Conservation (phyloP, 2,888 invertebrate genomes). For the Abrostola tripartita region DNA sequence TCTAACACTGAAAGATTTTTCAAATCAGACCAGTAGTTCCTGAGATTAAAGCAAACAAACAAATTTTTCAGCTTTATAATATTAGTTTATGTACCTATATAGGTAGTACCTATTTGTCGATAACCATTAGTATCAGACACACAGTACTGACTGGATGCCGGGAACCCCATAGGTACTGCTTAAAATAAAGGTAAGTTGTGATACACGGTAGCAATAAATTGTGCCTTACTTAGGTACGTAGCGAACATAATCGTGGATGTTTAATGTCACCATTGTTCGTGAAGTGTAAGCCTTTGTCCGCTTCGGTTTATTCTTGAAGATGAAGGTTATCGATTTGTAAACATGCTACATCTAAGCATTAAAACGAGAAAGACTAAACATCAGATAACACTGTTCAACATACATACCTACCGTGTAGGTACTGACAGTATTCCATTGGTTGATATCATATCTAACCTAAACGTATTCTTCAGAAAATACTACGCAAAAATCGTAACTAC, state of each 20-base stretch:
- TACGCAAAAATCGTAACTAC: too few relatives aligned
- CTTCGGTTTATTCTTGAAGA: conserved; percentile 42
- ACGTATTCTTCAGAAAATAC: too few relatives aligned
- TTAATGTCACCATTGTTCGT: conserved; percentile 53
- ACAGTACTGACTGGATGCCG: background rate
- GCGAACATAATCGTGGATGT: conserved; percentile 40
- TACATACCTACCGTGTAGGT: too few relatives aligned
- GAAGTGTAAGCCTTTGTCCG: conserved; percentile 49
- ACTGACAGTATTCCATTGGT: too few relatives aligned
- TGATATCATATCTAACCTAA: too few relatives aligned
- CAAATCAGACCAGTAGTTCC: too few relatives aligned
- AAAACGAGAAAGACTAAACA: background rate
- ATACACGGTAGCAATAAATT: conserved; percentile 5
- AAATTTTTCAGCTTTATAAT: too few relatives aligned
- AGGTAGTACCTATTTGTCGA: too few relatives aligned
- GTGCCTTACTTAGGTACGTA: conserved; percentile 25
- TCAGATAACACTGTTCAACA: conserved; percentile 20
- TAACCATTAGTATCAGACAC: too few relatives aligned
- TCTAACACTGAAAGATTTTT: too few relatives aligned
- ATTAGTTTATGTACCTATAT: too few relatives aligned
- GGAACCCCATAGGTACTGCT: background rate
- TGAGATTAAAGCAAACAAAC: too few relatives aligned
- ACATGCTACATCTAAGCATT: conserved; percentile 25
- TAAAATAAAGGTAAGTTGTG: background rate
- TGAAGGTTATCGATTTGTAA: conserved; percentile 49